Evolutionary conservation across 2,888 invertebrate genomes (phyloP).

Genomic region (Aspidiotus rigidus): DNA sequence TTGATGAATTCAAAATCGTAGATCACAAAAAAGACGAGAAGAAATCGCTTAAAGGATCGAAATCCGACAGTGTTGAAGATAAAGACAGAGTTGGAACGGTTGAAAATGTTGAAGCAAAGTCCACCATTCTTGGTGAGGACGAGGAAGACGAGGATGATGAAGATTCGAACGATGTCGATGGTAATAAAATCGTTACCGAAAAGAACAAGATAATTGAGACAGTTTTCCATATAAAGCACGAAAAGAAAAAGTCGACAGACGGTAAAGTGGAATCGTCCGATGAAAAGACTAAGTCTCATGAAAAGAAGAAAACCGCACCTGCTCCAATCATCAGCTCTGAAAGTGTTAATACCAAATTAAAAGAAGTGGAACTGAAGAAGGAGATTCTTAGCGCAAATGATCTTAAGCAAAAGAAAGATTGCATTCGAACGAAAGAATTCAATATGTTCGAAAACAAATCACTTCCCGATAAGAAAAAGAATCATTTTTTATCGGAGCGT

Average conservation of each 20-base stretch:
- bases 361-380: background rate
- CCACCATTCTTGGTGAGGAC: background rate
- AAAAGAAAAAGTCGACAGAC: conserved; percentile 24
- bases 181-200: conserved; percentile 14
- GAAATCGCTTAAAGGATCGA: background rate
- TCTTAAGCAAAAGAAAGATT: conserved; percentile 23
- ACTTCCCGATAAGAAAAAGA: conserved; percentile 21
- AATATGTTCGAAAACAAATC: conserved; percentile 30
- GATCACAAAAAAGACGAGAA: conserved; percentile 21
- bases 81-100: background rate
- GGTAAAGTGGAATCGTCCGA: conserved; percentile 15
- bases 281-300: conserved; percentile 16
- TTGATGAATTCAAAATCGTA: conserved; percentile 7
- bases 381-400: conserved; percentile 8
- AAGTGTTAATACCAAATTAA: background rate
- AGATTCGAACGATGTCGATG: conserved; percentile 28
- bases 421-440: conserved; percentile 28
- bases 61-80: conserved; percentile 13
- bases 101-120: background rate
- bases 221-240: conserved; percentile 27
- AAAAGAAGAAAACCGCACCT: conserved; percentile 1
- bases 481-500: conserved; percentile 29
- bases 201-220: conserved; percentile 30
- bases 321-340: background rate
- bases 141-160: conserved; percentile 24